Percentiles rank a stretch among this genome's conserved stretches.
Conservation (phyloP, 1,140 invertebrate genomes). For the Bombus soroeensis region DNA sequence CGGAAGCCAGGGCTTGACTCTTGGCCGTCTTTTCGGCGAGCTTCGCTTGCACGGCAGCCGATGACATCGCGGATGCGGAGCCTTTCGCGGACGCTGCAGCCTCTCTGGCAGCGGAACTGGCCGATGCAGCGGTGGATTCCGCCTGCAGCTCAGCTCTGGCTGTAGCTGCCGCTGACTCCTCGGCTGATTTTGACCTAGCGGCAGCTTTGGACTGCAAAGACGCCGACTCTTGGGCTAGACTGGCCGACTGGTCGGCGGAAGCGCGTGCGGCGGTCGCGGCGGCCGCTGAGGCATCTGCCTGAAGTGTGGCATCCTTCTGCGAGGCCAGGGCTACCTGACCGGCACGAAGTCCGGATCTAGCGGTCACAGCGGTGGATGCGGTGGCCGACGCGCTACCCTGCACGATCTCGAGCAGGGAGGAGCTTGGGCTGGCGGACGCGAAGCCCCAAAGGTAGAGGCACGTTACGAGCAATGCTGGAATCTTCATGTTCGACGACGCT, state of each 20-base stretch:
- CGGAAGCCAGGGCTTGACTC: not conserved
- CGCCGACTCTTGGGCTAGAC: not conserved
- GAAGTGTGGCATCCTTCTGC: not conserved
- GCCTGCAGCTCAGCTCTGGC: not conserved
- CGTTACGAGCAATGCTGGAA: conserved; percentile 37
- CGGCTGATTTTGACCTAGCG: not conserved
- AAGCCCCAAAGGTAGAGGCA: conserved; percentile 41
- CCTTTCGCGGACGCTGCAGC: not conserved
- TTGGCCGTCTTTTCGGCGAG: not conserved
- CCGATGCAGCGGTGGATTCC: not conserved
- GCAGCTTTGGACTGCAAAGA: not conserved
- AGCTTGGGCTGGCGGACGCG: not conserved
- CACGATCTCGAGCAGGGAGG: not conserved
- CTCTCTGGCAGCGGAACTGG: not conserved
- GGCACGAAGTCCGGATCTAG: not conserved
- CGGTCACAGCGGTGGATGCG: conserved; percentile 22
- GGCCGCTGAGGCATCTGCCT: not conserved
- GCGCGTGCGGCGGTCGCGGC: not conserved
- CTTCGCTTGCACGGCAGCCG: not conserved
- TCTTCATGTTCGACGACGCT: conserved; percentile 37
- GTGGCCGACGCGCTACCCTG: not conserved
- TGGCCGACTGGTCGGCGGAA: not conserved
- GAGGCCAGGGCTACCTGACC: not conserved
- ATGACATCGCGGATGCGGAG: not conserved
- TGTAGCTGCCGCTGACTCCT: not conserved